Evolutionary conservation across 1,140 invertebrate species (phyloP), one percentile per base, ranked within the genome.

Genomic region (Eupeodes corollae): DNA sequence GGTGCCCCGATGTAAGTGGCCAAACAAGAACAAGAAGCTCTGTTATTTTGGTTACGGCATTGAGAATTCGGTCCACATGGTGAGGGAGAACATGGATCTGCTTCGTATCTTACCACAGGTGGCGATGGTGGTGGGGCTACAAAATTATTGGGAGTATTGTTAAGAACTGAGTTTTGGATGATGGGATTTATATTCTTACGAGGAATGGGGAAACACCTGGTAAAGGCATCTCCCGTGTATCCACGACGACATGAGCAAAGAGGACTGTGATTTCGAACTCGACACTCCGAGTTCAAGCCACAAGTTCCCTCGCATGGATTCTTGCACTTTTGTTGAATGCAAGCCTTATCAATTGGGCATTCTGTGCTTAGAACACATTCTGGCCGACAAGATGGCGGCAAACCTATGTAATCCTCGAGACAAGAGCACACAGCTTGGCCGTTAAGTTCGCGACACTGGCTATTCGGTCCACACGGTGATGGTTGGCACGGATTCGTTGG

Each of bases 1-100:
- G 86, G 84, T 12, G 75, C 71, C 19, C 86, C 86, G 47, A 84
- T 74, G 56, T 83, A 90, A 16, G 80, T 81, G 50, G 76, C 73
- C 26, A 87, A 60, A 56, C 87, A 90, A 33, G 85, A 82, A 57
- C 88, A 91, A 3, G 85, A 80, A 1, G 85, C 82, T 52, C 84
- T 80, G 49, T 84, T 86, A 43, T 81, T 75, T 15, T 77, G 67
- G 48, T 78, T 79, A 49, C 77, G 75, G 64, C 86, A 91, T 54
- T 83, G 74, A 57, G 83, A 86, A 64, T 89, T 88, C 1, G 82
- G 78, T 13, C 83, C 79, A 55, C 77, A 77, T 51, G 83, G 75
- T 31, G 73, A 64, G 2, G 79, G 72, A 68, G 86, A 87, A 53
- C 91, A 88, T 38, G 80, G 79, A 69, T 83, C 84, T 6, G 58